These are phyloP conservation scores for Anthopleura sola DNA, from an alignment of 64 coral and sea anemone genomes.

Conservation along the genomic window DNA sequence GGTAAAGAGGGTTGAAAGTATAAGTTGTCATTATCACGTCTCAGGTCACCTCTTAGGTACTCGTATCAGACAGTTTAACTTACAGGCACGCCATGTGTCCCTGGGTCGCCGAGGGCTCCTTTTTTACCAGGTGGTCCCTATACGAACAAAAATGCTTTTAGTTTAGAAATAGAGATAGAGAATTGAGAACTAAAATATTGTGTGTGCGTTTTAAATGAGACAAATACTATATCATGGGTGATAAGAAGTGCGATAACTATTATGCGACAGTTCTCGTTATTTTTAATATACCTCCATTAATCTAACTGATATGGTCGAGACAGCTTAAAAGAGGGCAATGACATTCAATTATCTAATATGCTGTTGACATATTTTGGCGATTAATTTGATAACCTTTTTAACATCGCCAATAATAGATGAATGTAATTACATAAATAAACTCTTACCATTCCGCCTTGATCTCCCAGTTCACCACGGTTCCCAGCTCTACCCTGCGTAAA, in stretches of 20 bases:
- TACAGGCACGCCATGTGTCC: neutral
- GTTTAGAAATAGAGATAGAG: no score
- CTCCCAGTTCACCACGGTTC: neutral
- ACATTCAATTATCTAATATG: neutral
- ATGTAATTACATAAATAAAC: neutral
- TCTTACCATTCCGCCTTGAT: slow-evolving; percentile 15
- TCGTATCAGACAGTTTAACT: neutral
- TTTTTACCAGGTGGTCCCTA: slow-evolving; percentile 17
- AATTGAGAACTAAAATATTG: no score
- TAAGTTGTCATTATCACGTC: neutral
- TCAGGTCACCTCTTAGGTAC: neutral
- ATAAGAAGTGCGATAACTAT: no score
- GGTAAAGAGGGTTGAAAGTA: neutral
- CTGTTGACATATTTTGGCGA: neutral
- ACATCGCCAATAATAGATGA: neutral
- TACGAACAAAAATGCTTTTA: neutral
- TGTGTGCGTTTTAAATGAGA: no score
- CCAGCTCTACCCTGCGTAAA: slow-evolving; percentile 19
- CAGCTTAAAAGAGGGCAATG: neutral
- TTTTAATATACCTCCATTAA: no score
- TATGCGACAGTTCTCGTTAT: no score
- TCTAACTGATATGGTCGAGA: neutral
- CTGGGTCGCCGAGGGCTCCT: slow-evolving; percentile 17
- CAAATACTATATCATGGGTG: no score
- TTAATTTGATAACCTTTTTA: neutral